Base-by-base conservation (phyloP, 1,140 invertebrate genomes). In the Drosophila punjabiensis region DNA sequence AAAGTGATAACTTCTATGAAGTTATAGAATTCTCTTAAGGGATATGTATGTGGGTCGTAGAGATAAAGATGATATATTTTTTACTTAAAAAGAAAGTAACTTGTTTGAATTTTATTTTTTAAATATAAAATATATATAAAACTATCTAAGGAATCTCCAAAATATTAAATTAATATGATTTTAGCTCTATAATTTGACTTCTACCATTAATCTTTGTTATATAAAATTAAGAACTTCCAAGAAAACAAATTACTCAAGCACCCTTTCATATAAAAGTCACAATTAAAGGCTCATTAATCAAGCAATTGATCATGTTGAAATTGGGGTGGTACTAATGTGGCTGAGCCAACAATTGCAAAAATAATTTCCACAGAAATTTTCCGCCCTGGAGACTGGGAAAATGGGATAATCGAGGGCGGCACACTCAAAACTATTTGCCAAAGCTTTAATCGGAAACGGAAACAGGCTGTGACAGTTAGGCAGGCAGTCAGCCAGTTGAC, bases 381-480 rank as follows among this genome's bases (percentile, higher is more conserved):
- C 78, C 60, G 53, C 43, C 47, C 55, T 47, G 37, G 33, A 48
- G 45, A 39, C 11, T 14, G 24, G 53, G 24, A 60, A 28, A 18
- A n/a, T 20, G 35, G 66, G 14, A 58, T 58, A 58, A 62, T 41
- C 47, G 58, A 28, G 45, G 37, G 45, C 18, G 64, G 35, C 7
- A 73, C 75, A 81, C 59, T 84, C 82, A 80, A 89, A 89, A 89
- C 86, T 90, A 90, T 90, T 82, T 90, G 82, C 79, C 76, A 74
- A 74, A 69, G 86, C 79, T 90, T 90, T 86, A 90, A 90, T 90
- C 86, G 86, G 86, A 90, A 90, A 86, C 86, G 86, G 86, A 90
- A 90, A 86, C 86, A 80, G 86, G 71, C 81, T 85, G 64, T 71
- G 79, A 82, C 82, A 82, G 83, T 86, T 86, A 82, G 82, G 82